Base-by-base conservation (phyloP, 2,113 vertebrate species). In the Pseudonaja textilis region DNA sequence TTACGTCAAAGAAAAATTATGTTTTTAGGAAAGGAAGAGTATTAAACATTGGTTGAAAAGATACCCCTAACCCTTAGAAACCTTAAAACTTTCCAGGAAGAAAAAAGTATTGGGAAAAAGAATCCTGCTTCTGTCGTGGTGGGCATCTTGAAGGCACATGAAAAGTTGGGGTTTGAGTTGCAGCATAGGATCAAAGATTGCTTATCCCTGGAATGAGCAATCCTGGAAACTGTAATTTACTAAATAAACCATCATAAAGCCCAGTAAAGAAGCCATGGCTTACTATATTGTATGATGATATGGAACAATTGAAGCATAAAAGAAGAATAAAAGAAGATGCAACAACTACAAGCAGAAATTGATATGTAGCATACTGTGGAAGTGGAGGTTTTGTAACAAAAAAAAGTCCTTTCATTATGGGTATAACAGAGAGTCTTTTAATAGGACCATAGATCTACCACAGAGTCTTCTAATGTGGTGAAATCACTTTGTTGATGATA, bases 401-500 rank as follows among this genome's bases (percentile, higher is more conserved):
- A 39, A 45, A 39, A 81, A 85, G 23, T 64, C n/a, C 47, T 52
- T 50, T 69, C n/a, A 20, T 47, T 42, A 34, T 47, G 56, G 42
- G 42, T 26, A 52, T 85, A 91, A 3, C 55, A 25, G 85, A n/a
- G 26, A 91, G 14, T 59, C 85, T 91, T 91, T 90, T 26, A 34
- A 59, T 50, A 87, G 16, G 26, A 47, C 26, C 26, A 45, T 25
- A 57, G 74, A 16, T 81, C 74, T 86, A 85, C 74, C 34, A 57
- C 55, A 47, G 39, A 59, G 16, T 61, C 42, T 59, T 12, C 55
- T 85, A 25, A 85, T 26, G 54, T 16, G 45, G 81, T 56, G 26
- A 50, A 91, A 61, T 55, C 90, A 85, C 52, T 91, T 91, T 91
- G 90, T 91, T 85, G 90, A 56, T 91, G 34, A 18, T 57, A 57